phyloP scores from a whole-genome alignment of 2,888 invertebrate species.

The Pharmacophagus antenor region DNA sequence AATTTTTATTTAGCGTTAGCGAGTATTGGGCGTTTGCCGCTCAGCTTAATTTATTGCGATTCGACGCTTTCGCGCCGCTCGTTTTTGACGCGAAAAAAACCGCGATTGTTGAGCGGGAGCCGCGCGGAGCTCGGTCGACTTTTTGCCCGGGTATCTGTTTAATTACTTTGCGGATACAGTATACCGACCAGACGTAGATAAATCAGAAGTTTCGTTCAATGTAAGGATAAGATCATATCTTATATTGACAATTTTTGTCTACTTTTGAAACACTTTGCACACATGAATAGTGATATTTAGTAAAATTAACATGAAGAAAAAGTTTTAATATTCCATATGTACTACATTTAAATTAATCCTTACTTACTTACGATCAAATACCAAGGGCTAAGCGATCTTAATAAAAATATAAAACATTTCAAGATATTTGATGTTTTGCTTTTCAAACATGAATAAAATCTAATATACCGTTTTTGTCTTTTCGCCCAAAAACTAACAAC shows the following conservation, averaged over 20 bases:
- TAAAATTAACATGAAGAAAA: too few relatives aligned
- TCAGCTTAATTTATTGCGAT: conserved; percentile 74
- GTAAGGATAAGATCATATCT: not conserved
- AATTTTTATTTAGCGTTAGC: conserved; percentile 78
- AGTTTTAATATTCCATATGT: too few relatives aligned
- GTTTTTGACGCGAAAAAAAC: conserved; percentile 73
- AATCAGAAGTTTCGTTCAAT: not conserved
- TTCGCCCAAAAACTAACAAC: too few relatives aligned
- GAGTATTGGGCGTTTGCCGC: conserved; percentile 73
- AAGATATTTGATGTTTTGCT: too few relatives aligned
- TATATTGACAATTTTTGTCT: not conserved
- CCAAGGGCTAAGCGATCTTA: too few relatives aligned
- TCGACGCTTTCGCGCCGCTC: conserved; percentile 56
- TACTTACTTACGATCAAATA: too few relatives aligned
- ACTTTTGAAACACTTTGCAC: too few relatives aligned
- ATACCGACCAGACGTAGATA: conserved; percentile 36
- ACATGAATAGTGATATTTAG: too few relatives aligned
- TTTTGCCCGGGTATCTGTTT: conserved; percentile 70
- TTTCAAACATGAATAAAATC: too few relatives aligned
- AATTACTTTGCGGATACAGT: conserved; percentile 63
- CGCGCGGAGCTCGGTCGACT: conserved; percentile 51
- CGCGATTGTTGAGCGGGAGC: conserved; percentile 47
- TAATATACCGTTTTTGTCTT: too few relatives aligned
- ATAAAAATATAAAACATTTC: too few relatives aligned
- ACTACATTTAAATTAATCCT: too few relatives aligned